Percentiles rank a stretch among this genome's conserved stretches.
Conservation (phyloP, 2,113 vertebrate genomes). For the Montifringilla adamsi region DNA sequence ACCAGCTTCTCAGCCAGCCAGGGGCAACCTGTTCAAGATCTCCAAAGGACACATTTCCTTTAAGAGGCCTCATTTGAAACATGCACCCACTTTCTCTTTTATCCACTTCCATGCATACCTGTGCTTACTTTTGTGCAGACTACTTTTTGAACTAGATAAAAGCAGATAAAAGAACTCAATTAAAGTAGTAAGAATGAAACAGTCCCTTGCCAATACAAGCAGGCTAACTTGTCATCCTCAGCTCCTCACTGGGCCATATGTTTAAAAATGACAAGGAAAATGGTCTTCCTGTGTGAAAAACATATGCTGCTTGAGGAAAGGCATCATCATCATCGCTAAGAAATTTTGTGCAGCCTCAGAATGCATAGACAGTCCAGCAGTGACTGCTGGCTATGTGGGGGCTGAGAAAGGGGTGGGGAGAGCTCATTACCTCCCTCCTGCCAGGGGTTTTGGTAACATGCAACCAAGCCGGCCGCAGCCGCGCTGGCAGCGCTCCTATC, state of each 20-base stretch:
- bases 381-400: background rate
- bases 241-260: background rate
- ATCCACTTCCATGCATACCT: background rate
- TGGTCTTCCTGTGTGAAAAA: background rate
- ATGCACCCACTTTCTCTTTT: background rate
- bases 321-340: background rate
- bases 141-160: conserved; percentile 40
- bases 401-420: background rate
- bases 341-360: background rate
- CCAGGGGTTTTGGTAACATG: background rate
- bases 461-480: background rate
- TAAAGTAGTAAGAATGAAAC: conserved; percentile 36
- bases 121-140: background rate
- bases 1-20: background rate
- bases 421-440: background rate
- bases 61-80: background rate
- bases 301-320: background rate
- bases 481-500: conserved; percentile 59
- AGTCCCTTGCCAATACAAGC: conserved; percentile 21
- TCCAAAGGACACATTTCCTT: background rate
- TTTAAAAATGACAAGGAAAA: conserved; percentile 26
- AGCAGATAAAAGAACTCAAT: conserved; percentile 47
- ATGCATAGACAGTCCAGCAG: fast-evolving
- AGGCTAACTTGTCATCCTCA: background rate
- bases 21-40: background rate